Base-by-base conservation (phyloP, 2,888 invertebrate genomes). In the Quadriops clusia region DNA sequence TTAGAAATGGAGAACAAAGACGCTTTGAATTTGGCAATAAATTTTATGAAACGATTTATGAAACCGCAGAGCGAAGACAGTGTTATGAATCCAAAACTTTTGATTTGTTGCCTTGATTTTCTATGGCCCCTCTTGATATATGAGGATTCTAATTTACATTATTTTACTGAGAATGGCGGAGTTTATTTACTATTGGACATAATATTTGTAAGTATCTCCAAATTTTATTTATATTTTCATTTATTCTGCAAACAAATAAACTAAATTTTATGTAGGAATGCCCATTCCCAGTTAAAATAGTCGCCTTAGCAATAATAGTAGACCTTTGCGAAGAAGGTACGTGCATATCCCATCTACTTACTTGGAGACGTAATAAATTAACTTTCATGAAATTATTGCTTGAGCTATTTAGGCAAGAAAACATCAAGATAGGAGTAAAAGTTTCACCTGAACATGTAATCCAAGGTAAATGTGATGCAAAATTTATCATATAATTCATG, bases 151-250 rank as follows among this genome's bases (percentile, higher is more conserved):
- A 47, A 44, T 16, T 42, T 55, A 4, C 31, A 46, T 12, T 35
- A 44, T 13, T 67, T 67, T 38, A 39, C 63, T 3, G 43, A 50
- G 14, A 33, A 34, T n/a, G 57, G 57, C 6, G 64, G 58, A 9
- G 40, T 56, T 11, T 61, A 52, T 32, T 18, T 47, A 4, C 43
- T 62, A 9, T 44, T 68, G 18, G 67, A 68, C 41, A 41, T 59
- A 4, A 47, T 61, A 17, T 53, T 64, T 30, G 51, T 55, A 45
- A 24, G 5, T 23, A n/a, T n/a, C n/a, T n/a, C n/a, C 1, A 4
- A 21, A 4, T 21, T 21, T 3, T 11, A 2, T 11, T 11, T 4
- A 5, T 21, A 21, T 10, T 21, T 21, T 21, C 5, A 5, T 2
- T 2, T 2, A 9, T 4, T 21, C 11, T 8, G 7, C 8, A 18